phyloP scores from a whole-genome alignment of 2,797 vertebrate species.

The Acanthiza pusilla region DNA sequence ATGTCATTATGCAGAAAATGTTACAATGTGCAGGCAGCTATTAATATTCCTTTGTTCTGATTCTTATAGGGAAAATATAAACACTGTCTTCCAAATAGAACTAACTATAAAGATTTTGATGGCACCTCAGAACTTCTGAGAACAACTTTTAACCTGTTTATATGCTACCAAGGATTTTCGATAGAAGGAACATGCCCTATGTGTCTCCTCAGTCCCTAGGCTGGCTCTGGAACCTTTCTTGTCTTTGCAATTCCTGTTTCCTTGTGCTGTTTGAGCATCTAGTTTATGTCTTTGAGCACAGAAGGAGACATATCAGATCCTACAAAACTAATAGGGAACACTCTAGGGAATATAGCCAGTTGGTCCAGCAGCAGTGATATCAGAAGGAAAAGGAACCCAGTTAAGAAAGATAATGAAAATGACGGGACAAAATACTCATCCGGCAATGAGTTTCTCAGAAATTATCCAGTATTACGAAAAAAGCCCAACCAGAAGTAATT shows the following conservation, averaged over 20 bases:
- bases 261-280: neutral
- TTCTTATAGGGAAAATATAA: neutral
- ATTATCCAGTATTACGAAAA: neutral
- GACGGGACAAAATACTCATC: neutral
- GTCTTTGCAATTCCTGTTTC: neutral
- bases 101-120: neutral
- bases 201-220: neutral
- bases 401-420: neutral
- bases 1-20: slow-evolving; percentile 29
- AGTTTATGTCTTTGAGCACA: neutral
- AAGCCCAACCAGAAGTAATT: neutral
- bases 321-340: neutral
- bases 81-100: neutral
- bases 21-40: slow-evolving; percentile 40
- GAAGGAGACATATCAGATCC: neutral
- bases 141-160: slow-evolving; percentile 20
- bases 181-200: neutral
- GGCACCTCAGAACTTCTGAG: neutral
- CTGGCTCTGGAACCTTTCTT: neutral
- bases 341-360: neutral
- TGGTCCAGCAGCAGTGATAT: neutral
- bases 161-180: neutral
- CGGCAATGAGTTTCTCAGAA: neutral
- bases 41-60: slow-evolving; percentile 34
- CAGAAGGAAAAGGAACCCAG: neutral